Conservation (phyloP, 2,888 invertebrate species). For the Parascotia fuliginaria region DNA sequence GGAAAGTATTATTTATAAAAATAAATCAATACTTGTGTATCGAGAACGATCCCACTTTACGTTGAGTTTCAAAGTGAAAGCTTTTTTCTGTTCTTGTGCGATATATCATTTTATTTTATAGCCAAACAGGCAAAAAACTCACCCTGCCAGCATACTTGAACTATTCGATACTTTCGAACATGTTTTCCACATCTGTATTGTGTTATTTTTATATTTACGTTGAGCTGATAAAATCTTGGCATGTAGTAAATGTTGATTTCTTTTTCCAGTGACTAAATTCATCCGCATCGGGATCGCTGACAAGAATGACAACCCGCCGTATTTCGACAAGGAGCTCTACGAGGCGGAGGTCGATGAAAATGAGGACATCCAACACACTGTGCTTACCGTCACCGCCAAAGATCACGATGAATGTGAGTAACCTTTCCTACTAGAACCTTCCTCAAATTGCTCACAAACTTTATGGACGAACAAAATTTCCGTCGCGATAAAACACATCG, state of each 20-base stretch:
- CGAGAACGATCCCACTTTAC: conserved; percentile 23
- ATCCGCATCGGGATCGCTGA: conserved; percentile 99
- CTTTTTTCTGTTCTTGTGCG: conserved; percentile 47
- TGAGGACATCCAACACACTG: conserved; percentile 98
- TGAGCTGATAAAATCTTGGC: not conserved
- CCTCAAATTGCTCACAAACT: conserved; percentile 14
- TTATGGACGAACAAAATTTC: conserved; percentile 15
- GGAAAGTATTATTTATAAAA: conserved; percentile 10
- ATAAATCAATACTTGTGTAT: conserved; percentile 22
- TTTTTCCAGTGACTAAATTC: conserved; percentile 97
- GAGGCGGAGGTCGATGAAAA: conserved; percentile 99
- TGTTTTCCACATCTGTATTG: conserved; percentile 5
- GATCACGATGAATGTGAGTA: conserved; percentile 99
- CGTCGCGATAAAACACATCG: conserved; percentile 7
- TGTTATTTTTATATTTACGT: conserved; percentile 4
- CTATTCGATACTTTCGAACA: not conserved
- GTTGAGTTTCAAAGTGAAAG: conserved; percentile 42
- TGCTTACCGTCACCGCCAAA: conserved; percentile 99
- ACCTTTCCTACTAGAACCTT: conserved; percentile 22
- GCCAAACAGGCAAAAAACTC: conserved; percentile 25
- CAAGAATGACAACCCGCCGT: conserved; percentile 99
- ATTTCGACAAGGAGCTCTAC: conserved; percentile 98
- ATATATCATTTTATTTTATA: conserved; percentile 39
- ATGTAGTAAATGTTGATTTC: conserved; percentile 39
- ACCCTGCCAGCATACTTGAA: conserved; percentile 3